phyloP scores from a whole-genome alignment of 1,140 invertebrate species.

The Orchesella cincta region DNA sequence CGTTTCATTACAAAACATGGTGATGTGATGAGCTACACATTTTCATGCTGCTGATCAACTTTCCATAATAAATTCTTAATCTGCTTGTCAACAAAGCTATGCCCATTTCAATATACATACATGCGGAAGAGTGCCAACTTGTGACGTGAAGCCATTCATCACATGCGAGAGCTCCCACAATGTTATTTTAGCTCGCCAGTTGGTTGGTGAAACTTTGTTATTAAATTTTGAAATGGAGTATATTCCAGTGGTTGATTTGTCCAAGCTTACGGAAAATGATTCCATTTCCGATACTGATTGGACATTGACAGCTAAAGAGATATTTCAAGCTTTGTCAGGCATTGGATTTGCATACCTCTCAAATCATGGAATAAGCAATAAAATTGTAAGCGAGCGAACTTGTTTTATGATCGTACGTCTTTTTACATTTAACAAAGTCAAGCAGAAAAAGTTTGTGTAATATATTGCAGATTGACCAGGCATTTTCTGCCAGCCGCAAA shows the following conservation, averaged over 20 bases:
- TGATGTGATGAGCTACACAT: no score
- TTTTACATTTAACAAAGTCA: not conserved
- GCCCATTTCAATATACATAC: no score
- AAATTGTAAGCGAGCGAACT: conserved; percentile 23
- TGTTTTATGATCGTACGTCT: not conserved
- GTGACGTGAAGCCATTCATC: no score
- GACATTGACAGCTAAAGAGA: conserved; percentile 18
- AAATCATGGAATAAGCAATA: conserved; percentile 36
- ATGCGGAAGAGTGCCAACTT: no score
- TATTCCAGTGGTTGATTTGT: conserved; percentile 41
- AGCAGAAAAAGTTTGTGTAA: not conserved
- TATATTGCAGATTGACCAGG: conserved; percentile 33
- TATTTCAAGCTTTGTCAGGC: conserved; percentile 33
- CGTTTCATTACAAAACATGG: no score
- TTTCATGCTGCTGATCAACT: no score
- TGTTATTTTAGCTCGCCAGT: no score
- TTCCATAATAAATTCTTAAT: no score
- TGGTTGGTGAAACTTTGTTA: no score
- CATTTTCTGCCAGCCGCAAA: conserved; percentile 38
- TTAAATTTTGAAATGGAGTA: conserved; percentile 23
- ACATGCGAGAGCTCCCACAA: no score
- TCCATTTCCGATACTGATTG: conserved; percentile 7
- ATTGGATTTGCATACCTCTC: conserved; percentile 43
- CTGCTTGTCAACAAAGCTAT: no score
- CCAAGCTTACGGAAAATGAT: not conserved